A percentile compares a stretch with the other conserved stretches of the same genome.
Evolutionary conservation across 2,113 vertebrate species (phyloP).

Genomic region (Marmota flaviventris): DNA sequence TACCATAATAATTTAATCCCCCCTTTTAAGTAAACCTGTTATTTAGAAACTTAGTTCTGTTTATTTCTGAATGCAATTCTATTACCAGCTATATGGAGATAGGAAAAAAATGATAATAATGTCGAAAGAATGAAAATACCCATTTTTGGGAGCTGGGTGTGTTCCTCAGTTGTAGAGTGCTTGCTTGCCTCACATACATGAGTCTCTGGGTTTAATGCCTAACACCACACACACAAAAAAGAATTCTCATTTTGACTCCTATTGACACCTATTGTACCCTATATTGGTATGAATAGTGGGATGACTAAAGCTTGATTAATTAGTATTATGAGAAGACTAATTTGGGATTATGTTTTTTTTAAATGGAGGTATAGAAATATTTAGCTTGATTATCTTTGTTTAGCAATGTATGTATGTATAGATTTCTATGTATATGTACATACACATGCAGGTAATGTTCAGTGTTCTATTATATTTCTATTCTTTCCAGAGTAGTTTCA

Average conservation of each 20-base stretch:
- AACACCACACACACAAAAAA: not conserved
- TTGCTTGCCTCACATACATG: not conserved
- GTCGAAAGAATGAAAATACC: not conserved
- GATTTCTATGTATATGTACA: not conserved
- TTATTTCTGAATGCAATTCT: conserved; percentile 16
- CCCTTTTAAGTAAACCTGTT: not conserved
- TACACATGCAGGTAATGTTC: not conserved
- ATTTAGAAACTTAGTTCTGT: not conserved
- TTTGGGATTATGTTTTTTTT: not conserved
- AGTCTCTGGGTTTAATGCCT: not conserved
- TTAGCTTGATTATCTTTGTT: not conserved
- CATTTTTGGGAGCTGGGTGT: not conserved
- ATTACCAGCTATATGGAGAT: not conserved
- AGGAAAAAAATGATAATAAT: not conserved
- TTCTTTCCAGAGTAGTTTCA: not conserved
- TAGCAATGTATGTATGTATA: not conserved
- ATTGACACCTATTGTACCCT: not conserved
- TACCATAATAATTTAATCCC: not conserved
- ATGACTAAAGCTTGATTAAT: not conserved
- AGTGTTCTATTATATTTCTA: not conserved
- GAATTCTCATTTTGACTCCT: not conserved
- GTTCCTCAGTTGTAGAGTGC: not conserved
- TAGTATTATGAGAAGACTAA: not conserved
- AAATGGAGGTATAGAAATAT: not conserved
- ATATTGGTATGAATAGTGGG: not conserved